Evolutionary conservation across 2,797 vertebrate genomes (phyloP).

Genomic region (Varecia variegata): DNA sequence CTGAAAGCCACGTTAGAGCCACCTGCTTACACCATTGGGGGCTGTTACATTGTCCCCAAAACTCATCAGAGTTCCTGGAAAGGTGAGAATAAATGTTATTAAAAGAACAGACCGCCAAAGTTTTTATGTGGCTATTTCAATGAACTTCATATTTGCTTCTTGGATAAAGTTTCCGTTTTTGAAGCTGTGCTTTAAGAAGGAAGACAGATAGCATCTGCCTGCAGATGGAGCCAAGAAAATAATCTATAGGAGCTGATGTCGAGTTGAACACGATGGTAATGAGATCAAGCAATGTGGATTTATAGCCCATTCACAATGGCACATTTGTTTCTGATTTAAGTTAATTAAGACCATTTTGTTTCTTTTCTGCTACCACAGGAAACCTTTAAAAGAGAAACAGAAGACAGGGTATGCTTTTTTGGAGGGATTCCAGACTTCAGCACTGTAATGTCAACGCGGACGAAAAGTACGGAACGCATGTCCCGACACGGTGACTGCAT

Average conservation of each 20-base stretch:
- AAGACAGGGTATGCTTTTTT: conserved; percentile 43
- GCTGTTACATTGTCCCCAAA: background rate
- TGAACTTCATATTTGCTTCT: background rate
- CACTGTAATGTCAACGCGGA: background rate
- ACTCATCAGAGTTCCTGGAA: background rate
- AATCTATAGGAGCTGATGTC: conserved; percentile 5
- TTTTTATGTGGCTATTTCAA: background rate
- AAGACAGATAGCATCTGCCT: conserved; percentile 58
- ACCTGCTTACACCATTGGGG: background rate
- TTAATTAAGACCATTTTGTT: conserved; percentile 70
- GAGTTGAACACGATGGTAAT: conserved; percentile 47
- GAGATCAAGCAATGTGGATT: conserved; percentile 52
- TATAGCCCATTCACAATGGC: conserved; percentile 12
- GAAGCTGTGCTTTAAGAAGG: background rate
- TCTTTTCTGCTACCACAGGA: conserved; percentile 54
- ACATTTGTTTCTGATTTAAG: conserved; percentile 67
- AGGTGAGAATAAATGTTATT: background rate
- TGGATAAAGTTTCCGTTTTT: conserved; percentile 34
- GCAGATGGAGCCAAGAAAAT: conserved; percentile 29
- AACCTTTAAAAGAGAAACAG: conserved; percentile 4
- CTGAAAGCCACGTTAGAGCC: background rate
- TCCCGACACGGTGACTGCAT: background rate
- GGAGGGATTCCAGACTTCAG: conserved; percentile 37
- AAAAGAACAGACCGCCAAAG: background rate
- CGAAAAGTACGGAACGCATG: background rate